Base-by-base conservation (phyloP, 2,113 vertebrate genomes). In the Plectropomus leopardus region DNA sequence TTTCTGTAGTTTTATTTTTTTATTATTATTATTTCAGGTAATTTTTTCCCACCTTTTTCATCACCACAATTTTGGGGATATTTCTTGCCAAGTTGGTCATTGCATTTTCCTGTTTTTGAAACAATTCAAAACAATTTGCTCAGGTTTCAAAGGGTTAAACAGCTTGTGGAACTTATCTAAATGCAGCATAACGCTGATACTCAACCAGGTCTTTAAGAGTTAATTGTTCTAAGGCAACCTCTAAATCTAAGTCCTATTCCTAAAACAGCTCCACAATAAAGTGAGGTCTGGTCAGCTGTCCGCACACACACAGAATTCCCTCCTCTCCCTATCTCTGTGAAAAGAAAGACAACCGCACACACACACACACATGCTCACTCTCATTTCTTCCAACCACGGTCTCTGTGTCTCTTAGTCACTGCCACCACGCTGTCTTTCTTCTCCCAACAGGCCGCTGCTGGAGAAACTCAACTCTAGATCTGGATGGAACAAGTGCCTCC, bases 401-500 rank as follows among this genome's bases (percentile, higher is more conserved):
- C 47, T 50, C 63, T 78, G 32, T 68, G 50, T 70, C 15, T 78
- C 53, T 85, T 58, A 80, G 50, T 84, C 63, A 74, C 60, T 23
- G 76, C 80, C 80, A 82, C 86, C 78, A 30, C 13, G 34, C 76
- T 78, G 68, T 72, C 83, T 79, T 78, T 78, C 75, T 78, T 77
- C 84, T 86, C 84, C 82, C 61, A 70, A 26, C 71, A 75, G 83
- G 61, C 81, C 80, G 50, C 68, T 72, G 59, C 72, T 75, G 63
- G 47, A 76, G 63, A 89, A 82, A 71, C 76, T 84, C 34, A 72
- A 45, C 67, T 67, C 58, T 58, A 24, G 51, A 84, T 86, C 66
- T 82, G 68, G 50, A 83, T 86, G 86, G 82, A 90, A 74, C 59
- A 45, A 81, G 66, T 36, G 53, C 55, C 76, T 80, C 69, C 79